Conservation (phyloP, 2,113 vertebrate species). For the Lathamus discolor region DNA sequence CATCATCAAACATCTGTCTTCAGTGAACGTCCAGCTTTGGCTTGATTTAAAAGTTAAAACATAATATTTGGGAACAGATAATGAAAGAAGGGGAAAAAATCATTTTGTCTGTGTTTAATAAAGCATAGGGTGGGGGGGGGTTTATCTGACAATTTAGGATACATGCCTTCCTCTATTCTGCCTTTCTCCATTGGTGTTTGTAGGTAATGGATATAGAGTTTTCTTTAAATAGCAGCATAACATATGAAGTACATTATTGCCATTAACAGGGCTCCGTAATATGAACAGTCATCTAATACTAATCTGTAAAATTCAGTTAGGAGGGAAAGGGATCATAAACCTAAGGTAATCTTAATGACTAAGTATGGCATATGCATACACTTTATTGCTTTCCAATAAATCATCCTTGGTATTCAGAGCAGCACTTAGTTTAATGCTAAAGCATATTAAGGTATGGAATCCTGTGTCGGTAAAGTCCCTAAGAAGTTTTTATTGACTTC, state of each 20-base stretch:
- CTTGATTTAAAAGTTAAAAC: background rate
- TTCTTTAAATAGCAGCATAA: background rate
- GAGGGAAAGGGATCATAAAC: background rate
- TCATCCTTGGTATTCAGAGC: background rate
- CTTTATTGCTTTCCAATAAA: slow-evolving; percentile 46
- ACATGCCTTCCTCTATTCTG: background rate
- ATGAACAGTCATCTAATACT: background rate
- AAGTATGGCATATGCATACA: background rate
- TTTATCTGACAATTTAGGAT: background rate
- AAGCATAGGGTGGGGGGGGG: accelerated
- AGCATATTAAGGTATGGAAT: background rate
- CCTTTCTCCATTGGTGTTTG: background rate
- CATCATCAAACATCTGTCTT: background rate
- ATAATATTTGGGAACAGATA: background rate
- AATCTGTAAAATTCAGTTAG: slow-evolving; percentile 26
- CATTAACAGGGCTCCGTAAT: background rate
- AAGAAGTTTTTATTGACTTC: background rate
- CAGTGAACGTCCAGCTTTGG: background rate
- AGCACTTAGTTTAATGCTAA: background rate
- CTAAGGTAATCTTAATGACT: background rate
- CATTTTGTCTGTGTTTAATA: background rate
- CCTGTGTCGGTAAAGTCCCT: background rate
- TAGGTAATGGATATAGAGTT: background rate
- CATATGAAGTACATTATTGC: background rate
- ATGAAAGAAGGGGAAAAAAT: background rate